Base-by-base conservation (phyloP, 2,888 invertebrate species). In the Julus scanicus region DNA sequence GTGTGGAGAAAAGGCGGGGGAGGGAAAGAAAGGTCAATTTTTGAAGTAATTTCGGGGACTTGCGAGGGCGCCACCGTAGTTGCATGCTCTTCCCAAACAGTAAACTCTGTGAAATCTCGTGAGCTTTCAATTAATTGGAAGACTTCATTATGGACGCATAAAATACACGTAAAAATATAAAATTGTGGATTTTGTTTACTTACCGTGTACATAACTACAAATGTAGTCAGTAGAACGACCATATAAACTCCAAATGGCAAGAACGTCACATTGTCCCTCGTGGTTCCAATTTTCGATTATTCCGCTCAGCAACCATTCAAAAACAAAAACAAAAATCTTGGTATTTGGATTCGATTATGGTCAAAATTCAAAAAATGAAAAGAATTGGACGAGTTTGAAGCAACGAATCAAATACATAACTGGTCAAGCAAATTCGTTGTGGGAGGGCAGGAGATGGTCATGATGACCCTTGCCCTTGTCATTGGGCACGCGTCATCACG, bases 281-380 rank as follows among this genome's bases (percentile, higher is more conserved):
- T 15, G 57, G 57, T 57, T 57, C 57, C 57, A 57, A 57, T 57
- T 57, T 57, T 57, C 57, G 57, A 57, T 57, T 57, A 57, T 57
- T 57, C 57, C 57, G 57, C 15, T 57, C 57, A 17, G 15, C 57
- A 57, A 57, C 11, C 11, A 57, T 17, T 57, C 57, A 57, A 57
- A 57, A 57, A 57, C 15, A 17, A 57, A 15, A 57, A 57, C 6
- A 48, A 57, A 57, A 57, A 57, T 15, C 15, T 57, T 57, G 57
- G 15, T 11, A 15, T 57, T 57, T 57, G 15, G 5, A 57, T 17
- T 57, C 57, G 57, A 57, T 57, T 57, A 57, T 15, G 29, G 57
- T 15, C 57, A 57, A 57, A 57, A 57, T 29, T 29, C 29, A 29
- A 48, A 48, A 48, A 48, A 57, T 48, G 6, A 11, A 48, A 48